Percentiles rank a stretch among this genome's conserved stretches.
These are phyloP conservation scores for Rotaria socialis DNA, from an alignment of 2,888 invertebrate genomes.

Conservation along the genomic window DNA sequence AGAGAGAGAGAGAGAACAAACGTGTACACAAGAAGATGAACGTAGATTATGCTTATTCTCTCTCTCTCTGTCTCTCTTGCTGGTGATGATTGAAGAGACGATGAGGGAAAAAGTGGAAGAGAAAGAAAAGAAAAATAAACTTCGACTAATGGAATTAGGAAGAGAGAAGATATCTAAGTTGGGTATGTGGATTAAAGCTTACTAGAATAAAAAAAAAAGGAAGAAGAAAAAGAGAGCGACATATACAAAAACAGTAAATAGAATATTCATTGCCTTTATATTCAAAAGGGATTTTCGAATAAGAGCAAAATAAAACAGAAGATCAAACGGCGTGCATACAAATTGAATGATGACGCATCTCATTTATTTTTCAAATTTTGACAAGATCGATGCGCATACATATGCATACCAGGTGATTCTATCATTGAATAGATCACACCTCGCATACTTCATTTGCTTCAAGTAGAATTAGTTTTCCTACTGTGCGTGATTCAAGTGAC, in stretches of 20 bases:
- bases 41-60: constrained; percentile 11
- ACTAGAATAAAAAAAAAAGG: background rate
- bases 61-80: background rate
- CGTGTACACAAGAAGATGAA: constrained; percentile 15
- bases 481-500: background rate
- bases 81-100: background rate
- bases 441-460: background rate
- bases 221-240: background rate
- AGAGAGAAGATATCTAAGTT: constrained; percentile 5
- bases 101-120: background rate
- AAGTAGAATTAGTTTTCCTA: background rate
- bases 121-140: constrained; percentile 1
- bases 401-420: background rate
- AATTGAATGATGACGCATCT: constrained; percentile 25
- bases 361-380: background rate
- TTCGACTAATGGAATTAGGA: constrained; percentile 20
- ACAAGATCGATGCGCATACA: background rate
- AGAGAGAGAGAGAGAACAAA: background rate
- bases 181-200: background rate
- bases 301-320: background rate
- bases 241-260: constrained; percentile 25
- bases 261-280: constrained; percentile 18
- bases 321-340: constrained; percentile 7
- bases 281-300: constrained; percentile 16
- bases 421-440: background rate